Percentiles rank a stretch among this genome's conserved stretches.
phyloP scores from a whole-genome alignment of 2,113 vertebrate genomes.

The Ailurus styani region DNA sequence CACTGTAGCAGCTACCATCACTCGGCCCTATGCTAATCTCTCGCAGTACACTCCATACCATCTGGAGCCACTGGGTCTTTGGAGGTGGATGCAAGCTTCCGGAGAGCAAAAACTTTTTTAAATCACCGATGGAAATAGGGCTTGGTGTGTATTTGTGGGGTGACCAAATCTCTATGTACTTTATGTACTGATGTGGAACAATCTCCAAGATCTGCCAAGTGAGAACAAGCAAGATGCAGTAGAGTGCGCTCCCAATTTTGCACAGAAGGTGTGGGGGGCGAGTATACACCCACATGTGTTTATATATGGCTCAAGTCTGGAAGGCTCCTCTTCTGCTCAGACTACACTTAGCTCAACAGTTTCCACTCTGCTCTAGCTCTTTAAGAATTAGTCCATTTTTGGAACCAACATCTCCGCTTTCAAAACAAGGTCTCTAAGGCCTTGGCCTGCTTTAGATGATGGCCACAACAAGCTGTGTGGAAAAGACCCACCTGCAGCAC shows the following conservation, averaged over 20 bases:
- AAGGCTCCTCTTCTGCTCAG: constrained; percentile 51
- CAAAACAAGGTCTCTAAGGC: background rate
- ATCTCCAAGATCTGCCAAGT: constrained; percentile 53
- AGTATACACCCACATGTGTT: constrained; percentile 19
- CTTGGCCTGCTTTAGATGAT: background rate
- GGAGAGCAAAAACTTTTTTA: constrained; percentile 44
- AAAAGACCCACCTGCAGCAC: background rate
- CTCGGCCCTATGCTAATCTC: background rate
- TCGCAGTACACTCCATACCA: background rate
- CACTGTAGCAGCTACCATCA: background rate
- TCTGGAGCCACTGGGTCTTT: background rate
- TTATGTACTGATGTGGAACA: constrained; percentile 65
- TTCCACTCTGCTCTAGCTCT: constrained; percentile 2
- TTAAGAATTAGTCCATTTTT: constrained; percentile 10
- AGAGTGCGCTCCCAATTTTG: background rate
- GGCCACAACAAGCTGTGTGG: background rate
- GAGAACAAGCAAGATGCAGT: constrained; percentile 3
- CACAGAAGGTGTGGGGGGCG: constrained; percentile 66
- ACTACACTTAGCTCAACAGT: constrained; percentile 25
- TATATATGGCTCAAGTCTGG: constrained; percentile 57
- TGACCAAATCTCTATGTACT: constrained; percentile 53
- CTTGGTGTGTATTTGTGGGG: constrained; percentile 51
- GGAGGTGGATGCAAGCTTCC: background rate
- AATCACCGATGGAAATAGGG: constrained; percentile 59
- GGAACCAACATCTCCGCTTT: background rate